phyloP scores from a whole-genome alignment of 2,113 vertebrate species.

The Nycticorax nycticorax region DNA sequence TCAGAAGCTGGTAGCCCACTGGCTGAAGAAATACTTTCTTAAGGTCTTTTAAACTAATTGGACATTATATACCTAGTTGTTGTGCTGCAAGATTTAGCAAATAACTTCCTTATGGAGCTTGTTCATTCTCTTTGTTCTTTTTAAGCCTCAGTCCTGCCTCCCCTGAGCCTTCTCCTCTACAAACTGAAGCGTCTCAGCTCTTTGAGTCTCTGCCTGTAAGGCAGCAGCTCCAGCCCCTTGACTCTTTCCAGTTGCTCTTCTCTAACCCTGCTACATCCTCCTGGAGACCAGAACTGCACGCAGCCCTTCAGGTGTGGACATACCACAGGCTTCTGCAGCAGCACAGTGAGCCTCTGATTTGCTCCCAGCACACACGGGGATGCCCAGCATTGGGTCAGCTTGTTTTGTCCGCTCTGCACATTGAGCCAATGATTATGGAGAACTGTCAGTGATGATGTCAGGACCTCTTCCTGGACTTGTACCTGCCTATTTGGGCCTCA shows the following conservation, averaged over 20 bases:
- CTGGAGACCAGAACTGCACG: background rate
- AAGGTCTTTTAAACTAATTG: background rate
- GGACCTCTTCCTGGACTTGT: background rate
- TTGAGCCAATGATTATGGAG: background rate
- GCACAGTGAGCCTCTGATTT: background rate
- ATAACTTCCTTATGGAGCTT: background rate
- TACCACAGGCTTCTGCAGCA: background rate
- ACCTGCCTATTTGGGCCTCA: background rate
- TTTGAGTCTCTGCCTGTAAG: background rate
- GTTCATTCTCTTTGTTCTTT: background rate
- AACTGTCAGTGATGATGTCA: background rate
- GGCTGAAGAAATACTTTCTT: background rate
- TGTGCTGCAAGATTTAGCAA: background rate
- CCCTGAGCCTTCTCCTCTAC: background rate
- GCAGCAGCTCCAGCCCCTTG: background rate
- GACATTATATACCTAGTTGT: background rate
- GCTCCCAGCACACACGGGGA: accelerated
- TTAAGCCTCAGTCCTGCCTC: background rate
- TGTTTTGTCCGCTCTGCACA: background rate
- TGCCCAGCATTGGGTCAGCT: accelerated
- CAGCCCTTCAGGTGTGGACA: background rate
- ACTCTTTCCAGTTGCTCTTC: background rate
- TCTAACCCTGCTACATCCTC: background rate
- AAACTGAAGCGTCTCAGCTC: background rate
- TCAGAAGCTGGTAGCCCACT: background rate